phyloP scores from a whole-genome alignment of 1,140 invertebrate species.

The Calephelis virginiensis region DNA sequence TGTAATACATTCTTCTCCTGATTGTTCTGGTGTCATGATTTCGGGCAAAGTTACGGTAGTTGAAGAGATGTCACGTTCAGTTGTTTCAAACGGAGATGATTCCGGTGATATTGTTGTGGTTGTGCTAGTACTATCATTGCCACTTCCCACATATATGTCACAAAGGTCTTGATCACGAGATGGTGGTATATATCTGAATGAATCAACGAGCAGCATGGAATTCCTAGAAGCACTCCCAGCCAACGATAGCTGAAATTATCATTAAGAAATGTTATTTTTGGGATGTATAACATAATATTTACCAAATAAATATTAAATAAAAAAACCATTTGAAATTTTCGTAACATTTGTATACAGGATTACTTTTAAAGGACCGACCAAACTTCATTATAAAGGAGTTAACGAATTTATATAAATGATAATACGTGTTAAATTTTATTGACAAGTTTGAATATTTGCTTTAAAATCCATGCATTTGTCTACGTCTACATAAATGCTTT shows the following conservation, averaged over 20 bases:
- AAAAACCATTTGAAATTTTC: too few species aligned
- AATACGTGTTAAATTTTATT: too few species aligned
- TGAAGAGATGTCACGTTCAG: background rate
- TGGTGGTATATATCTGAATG: constrained; percentile 1
- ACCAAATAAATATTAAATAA: too few species aligned
- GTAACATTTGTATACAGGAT: too few species aligned
- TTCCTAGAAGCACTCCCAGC: background rate
- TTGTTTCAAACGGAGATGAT: background rate
- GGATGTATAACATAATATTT: background rate
- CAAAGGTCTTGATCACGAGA: background rate
- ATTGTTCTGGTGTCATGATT: background rate
- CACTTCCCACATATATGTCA: background rate
- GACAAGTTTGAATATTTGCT: too few species aligned
- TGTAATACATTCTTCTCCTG: background rate
- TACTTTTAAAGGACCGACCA: too few species aligned
- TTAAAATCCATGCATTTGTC: too few species aligned
- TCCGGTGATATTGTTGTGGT: background rate
- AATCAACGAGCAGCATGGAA: background rate
- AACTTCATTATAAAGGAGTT: too few species aligned
- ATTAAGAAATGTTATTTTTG: background rate
- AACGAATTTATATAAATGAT: too few species aligned
- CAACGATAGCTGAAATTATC: background rate
- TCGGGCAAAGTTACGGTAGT: background rate
- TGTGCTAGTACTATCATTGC: background rate
- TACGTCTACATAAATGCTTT: too few species aligned